These are phyloP conservation scores for Onthophagus sagittarius DNA, from an alignment of 2,888 invertebrate species.

Conservation along the genomic window DNA sequence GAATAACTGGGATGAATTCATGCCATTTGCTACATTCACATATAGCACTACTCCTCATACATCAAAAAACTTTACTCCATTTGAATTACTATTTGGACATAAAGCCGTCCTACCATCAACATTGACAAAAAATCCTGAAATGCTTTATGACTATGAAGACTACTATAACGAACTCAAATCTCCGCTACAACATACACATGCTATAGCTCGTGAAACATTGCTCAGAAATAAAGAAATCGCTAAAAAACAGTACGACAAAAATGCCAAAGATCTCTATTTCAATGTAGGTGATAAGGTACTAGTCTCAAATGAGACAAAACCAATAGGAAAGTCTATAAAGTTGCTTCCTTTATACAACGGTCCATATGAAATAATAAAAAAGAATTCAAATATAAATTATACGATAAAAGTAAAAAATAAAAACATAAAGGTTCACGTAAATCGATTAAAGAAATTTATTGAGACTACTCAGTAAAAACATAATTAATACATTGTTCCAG, in stretches of 20 bases:
- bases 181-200: constrained; percentile 25
- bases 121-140: constrained; percentile 26
- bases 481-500: too few species aligned
- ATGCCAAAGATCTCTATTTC: background rate
- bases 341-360: too few species aligned
- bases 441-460: too few species aligned
- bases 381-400: too few species aligned
- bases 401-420: too few species aligned
- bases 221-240: too few species aligned
- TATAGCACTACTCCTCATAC: background rate
- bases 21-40: constrained; percentile 3
- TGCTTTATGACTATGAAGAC: constrained; percentile 30
- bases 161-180: constrained; percentile 24
- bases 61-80: constrained; percentile 28
- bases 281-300: constrained; percentile 4
- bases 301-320: background rate
- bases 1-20: background rate
- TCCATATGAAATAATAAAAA: too few species aligned
- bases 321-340: background rate
- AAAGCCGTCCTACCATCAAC: constrained; percentile 24
- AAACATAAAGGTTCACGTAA: too few species aligned
- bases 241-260: constrained; percentile 21
- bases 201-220: constrained; percentile 27
- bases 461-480: too few species aligned
- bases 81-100: constrained; percentile 29